Base-by-base conservation (phyloP, 30 jellyfish, hydroid and myxozoan genomes). In the Cassiopea xamachana region DNA sequence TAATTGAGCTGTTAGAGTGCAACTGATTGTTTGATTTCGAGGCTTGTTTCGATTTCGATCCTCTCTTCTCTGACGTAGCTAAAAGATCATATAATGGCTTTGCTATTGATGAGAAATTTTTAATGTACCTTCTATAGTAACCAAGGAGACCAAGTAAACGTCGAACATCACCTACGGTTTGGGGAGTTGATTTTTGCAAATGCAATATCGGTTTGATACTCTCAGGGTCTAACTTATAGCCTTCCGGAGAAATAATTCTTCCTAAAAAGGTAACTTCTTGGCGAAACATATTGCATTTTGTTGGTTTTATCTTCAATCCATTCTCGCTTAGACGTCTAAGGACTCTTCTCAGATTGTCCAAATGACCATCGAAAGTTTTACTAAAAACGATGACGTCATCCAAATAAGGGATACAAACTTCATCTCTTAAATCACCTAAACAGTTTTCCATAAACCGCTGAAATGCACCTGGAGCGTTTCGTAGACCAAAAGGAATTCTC, bases 91-190 rank as follows among this genome's bases (percentile, higher is more conserved):
- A 75, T 1, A 90, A 7, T 3, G 97, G 94, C 68, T 70, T 61
- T 4, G 93, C 97, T 48, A 59, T 71, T 12, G n/a, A 46, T 12
- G 97, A 60, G 74, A 90, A 90, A 46, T 82, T 44, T 48, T 48
- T 73, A 48, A 90, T 82, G 77, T 78, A 69, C 73, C 88, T 8
- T 48, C 96, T 13, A 49, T 78, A 79, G 75, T 90, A 90, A 6
- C 89, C 82, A 13, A 90, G 82, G 9, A 73, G 81, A 2, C 89
- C 89, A 2, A 82, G n/a, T 2, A 82, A 10, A 17, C 76, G 62
- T 81, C 97, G 69, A 12, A 90, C 94, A 59, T 90, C 94, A 7
- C 85, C 84, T 6, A 74, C 82, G 15, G 97, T 90, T 16, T 27
- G 83, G 15, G 97, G 93, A 1, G 58, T 44, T 10, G 27, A 5